phyloP scores from a whole-genome alignment of 1,140 invertebrate genomes.

The Drosophila ficusphila region DNA sequence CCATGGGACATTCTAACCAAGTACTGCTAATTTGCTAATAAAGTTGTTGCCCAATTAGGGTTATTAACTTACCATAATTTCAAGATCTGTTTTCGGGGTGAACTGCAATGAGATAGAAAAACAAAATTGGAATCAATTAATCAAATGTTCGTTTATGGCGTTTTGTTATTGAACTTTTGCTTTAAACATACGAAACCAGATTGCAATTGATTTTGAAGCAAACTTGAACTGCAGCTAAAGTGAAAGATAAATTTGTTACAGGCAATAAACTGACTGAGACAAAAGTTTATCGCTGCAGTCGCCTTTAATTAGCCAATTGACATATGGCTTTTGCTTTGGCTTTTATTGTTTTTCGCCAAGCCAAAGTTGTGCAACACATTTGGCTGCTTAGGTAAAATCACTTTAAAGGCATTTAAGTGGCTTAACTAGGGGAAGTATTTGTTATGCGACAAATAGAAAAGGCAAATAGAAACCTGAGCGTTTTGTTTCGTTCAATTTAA shows the following conservation, averaged over 20 bases:
- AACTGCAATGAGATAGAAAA: conserved; percentile 56
- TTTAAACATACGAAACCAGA: conserved; percentile 15
- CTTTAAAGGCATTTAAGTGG: conserved; percentile 27
- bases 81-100: conserved; percentile 41
- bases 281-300: conserved; percentile 63
- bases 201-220: conserved; percentile 19
- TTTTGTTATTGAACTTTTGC: conserved; percentile 57
- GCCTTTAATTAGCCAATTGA: conserved; percentile 76
- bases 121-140: conserved; percentile 25
- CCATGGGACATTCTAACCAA: conserved; percentile 46
- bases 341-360: conserved; percentile 34
- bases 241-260: conserved; percentile 42
- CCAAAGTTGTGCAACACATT: conserved; percentile 29
- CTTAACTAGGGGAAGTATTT: conserved; percentile 24
- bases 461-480: conserved; percentile 23
- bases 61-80: conserved; percentile 75
- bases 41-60: conserved; percentile 61
- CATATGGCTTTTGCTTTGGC: conserved; percentile 60
- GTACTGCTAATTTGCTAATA: conserved; percentile 66
- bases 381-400: conserved; percentile 17
- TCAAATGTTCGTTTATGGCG: conserved; percentile 22
- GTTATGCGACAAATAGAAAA: conserved; percentile 6
- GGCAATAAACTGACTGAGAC: conserved; percentile 49
- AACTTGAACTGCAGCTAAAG: conserved; percentile 44
- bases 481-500: conserved; percentile 17